phyloP scores from a whole-genome alignment of 2,888 invertebrate species.

The Acrobasis suavella region DNA sequence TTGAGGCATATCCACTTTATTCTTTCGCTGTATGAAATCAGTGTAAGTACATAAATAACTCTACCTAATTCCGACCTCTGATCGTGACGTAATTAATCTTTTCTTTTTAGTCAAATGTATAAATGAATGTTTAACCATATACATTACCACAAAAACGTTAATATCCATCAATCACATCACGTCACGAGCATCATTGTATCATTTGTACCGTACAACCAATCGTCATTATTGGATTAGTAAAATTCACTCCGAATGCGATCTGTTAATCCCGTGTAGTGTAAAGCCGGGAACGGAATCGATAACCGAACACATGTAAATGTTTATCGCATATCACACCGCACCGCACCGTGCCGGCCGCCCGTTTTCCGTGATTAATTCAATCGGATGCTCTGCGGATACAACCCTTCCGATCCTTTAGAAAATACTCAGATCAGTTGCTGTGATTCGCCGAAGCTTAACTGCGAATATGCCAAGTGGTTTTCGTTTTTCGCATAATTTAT shows the following conservation, averaged over 20 bases:
- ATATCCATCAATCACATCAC: too few species aligned
- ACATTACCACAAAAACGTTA: too few species aligned
- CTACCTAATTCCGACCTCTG: too few species aligned
- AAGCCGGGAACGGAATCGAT: conserved; percentile 13
- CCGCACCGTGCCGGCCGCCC: conserved; percentile 42
- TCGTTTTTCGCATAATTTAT: conserved; percentile 21
- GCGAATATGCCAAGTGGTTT: conserved; percentile 25
- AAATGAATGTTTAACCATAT: too few species aligned
- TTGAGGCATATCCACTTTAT: too few species aligned
- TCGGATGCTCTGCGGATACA: conserved; percentile 66
- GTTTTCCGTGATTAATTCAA: conserved; percentile 73
- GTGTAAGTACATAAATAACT: too few species aligned
- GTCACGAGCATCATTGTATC: background rate
- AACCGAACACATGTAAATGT: conserved; percentile 25
- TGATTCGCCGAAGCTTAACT: conserved; percentile 43
- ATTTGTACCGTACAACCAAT: background rate
- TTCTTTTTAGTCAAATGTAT: too few species aligned
- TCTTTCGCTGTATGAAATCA: too few species aligned
- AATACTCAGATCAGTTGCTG: conserved; percentile 55
- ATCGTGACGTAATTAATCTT: too few species aligned
- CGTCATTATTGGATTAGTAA: background rate
- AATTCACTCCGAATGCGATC: background rate
- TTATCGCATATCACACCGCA: conserved; percentile 40
- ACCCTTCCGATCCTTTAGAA: conserved; percentile 58
- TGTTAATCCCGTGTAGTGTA: conserved; percentile 7